Conservation (phyloP, 1,140 invertebrate genomes). For the Yoshiicerus persimilis region DNA sequence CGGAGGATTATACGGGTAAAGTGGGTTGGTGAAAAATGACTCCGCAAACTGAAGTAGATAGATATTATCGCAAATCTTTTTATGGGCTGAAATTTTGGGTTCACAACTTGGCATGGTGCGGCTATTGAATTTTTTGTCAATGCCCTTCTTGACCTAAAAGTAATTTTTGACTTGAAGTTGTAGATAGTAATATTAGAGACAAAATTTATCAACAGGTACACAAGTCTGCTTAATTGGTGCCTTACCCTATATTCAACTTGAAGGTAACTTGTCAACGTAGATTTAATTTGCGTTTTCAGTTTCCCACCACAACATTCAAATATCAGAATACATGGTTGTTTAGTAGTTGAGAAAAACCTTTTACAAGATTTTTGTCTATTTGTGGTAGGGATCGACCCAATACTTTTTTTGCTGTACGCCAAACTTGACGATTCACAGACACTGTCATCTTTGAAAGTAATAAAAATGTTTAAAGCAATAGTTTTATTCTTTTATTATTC, state of each 20-base stretch:
- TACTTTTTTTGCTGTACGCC: not conserved
- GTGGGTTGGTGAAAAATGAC: constrained; percentile 71
- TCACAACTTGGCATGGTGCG: constrained; percentile 78
- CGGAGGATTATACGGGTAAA: not conserved
- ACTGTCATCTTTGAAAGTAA: too few relatives aligned
- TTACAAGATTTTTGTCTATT: too few relatives aligned
- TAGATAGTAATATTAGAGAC: not conserved
- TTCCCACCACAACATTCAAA: constrained; percentile 86
- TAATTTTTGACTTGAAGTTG: not conserved
- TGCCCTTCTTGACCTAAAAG: constrained; percentile 60
- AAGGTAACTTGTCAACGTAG: constrained; percentile 84
- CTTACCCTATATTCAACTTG: constrained; percentile 78
- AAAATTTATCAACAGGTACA: not conserved
- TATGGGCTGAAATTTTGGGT: constrained; percentile 94
- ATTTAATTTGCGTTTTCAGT: constrained; percentile 77
- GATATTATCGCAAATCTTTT: constrained; percentile 94
- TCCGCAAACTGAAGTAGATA: constrained; percentile 95
- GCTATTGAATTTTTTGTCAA: constrained; percentile 68
- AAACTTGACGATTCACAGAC: too few relatives aligned
- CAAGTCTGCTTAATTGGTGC: constrained; percentile 52
- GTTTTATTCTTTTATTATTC: too few relatives aligned
- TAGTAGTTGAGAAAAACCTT: not conserved
- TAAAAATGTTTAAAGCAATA: too few relatives aligned
- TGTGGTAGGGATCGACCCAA: not conserved
- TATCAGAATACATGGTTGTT: constrained; percentile 81